Evolutionary conservation across 2,797 vertebrate genomes (phyloP).

Genomic region (Erethizon dorsatum): DNA sequence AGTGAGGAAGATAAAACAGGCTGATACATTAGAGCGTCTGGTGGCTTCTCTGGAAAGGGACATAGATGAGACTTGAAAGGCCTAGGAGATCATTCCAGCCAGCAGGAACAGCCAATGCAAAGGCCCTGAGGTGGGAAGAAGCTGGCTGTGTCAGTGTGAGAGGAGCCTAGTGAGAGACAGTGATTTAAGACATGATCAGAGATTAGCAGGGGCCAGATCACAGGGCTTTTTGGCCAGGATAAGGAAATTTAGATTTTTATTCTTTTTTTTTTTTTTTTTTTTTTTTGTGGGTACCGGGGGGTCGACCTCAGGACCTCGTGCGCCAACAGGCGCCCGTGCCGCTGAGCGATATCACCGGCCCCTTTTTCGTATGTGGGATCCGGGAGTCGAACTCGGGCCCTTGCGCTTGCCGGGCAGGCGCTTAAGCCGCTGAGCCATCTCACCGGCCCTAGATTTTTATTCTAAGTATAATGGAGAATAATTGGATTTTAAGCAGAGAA

Average conservation of each 20-base stretch:
- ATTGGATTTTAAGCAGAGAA: conserved; percentile 39
- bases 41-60: conserved; percentile 14
- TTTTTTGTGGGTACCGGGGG: no score
- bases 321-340: no score
- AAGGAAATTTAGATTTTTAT: conserved; percentile 39
- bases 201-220: not conserved
- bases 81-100: not conserved
- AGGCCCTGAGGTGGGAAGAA: not conserved
- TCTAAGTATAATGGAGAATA: not conserved
- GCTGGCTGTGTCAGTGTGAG: not conserved
- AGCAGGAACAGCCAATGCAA: not conserved
- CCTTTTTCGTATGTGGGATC: no score
- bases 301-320: no score
- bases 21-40: not conserved
- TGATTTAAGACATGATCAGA: not conserved
- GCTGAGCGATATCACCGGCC: no score
- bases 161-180: no score
- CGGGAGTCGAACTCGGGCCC: no score
- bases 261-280: conserved; percentile 14
- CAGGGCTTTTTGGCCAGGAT: not conserved
- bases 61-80: not conserved
- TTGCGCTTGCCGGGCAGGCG: no score
- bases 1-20: conserved; percentile 5
- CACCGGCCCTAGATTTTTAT: conserved; percentile 52
- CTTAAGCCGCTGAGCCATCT: no score